A percentile compares a stretch with the other conserved stretches of the same genome.
phyloP scores from a whole-genome alignment of 2,113 vertebrate species.

The Donacobius atricapilla region DNA sequence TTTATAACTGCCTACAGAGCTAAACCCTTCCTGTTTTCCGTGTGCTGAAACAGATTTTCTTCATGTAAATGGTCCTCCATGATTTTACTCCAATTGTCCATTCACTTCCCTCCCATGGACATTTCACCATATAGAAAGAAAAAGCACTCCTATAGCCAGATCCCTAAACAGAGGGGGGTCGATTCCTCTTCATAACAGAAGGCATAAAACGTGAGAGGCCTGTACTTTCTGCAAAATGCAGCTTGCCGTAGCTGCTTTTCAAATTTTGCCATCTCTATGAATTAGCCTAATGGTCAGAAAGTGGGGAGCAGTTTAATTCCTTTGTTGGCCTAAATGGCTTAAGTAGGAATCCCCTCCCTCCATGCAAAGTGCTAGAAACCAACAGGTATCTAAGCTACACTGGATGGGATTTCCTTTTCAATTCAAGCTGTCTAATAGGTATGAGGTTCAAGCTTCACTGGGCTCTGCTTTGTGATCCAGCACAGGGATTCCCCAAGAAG shows the following conservation, averaged over 20 bases:
- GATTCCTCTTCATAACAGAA: neutral
- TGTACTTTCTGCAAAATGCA: neutral
- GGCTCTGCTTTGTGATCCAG: neutral
- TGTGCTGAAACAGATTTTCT: neutral
- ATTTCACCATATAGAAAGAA: neutral
- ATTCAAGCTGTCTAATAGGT: neutral
- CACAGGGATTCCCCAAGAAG: neutral
- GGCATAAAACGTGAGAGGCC: neutral
- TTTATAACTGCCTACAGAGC: neutral
- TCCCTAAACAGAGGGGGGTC: neutral
- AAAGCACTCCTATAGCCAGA: neutral
- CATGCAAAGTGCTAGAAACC: neutral
- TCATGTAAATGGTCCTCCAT: neutral
- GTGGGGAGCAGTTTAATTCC: neutral
- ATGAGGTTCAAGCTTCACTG: neutral
- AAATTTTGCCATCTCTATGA: neutral
- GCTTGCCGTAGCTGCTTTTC: neutral
- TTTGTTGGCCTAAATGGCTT: neutral
- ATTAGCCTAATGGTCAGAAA: neutral
- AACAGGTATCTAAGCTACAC: accelerated
- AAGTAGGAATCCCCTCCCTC: neutral
- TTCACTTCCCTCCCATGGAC: neutral
- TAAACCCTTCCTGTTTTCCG: neutral
- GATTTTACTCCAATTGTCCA: neutral
- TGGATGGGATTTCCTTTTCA: neutral